Conservation (phyloP, 2,888 invertebrate species). For the Ophion costatus region DNA sequence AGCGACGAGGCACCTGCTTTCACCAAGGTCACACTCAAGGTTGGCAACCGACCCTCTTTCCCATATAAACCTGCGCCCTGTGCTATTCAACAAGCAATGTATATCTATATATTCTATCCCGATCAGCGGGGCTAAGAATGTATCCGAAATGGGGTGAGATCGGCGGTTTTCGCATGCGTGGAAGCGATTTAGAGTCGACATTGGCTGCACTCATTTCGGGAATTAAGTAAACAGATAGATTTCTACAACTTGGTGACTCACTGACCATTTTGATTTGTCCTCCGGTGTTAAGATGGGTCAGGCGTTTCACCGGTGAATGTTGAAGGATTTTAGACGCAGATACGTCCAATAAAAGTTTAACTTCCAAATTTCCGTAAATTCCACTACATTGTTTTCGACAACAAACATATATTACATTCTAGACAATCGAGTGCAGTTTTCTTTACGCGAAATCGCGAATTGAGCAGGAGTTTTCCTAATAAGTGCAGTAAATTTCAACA, state of each 20-base stretch:
- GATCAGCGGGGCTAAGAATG: too few species aligned
- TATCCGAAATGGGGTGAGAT: too few species aligned
- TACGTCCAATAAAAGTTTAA: background rate
- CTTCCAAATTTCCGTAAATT: too few species aligned
- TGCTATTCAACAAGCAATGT: background rate
- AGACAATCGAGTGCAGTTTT: too few species aligned
- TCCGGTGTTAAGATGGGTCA: background rate
- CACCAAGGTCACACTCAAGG: conserved; percentile 81
- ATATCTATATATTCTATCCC: too few species aligned
- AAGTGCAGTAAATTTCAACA: background rate
- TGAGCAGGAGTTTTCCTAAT: background rate
- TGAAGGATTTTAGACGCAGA: background rate
- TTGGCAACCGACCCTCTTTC: conserved; percentile 58
- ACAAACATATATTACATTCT: too few species aligned
- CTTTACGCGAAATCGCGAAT: too few species aligned
- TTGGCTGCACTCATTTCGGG: background rate
- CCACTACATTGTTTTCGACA: too few species aligned
- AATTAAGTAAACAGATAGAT: background rate
- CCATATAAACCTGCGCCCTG: background rate
- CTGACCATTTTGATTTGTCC: too few species aligned
- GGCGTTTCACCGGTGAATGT: background rate
- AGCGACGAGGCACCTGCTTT: conserved; percentile 81
- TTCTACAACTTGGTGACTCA: too few species aligned
- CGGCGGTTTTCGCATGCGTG: too few species aligned
- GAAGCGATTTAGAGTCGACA: background rate